Evolutionary conservation across 2,797 vertebrate species (phyloP).

Genomic region (Cottoperca gobio): DNA sequence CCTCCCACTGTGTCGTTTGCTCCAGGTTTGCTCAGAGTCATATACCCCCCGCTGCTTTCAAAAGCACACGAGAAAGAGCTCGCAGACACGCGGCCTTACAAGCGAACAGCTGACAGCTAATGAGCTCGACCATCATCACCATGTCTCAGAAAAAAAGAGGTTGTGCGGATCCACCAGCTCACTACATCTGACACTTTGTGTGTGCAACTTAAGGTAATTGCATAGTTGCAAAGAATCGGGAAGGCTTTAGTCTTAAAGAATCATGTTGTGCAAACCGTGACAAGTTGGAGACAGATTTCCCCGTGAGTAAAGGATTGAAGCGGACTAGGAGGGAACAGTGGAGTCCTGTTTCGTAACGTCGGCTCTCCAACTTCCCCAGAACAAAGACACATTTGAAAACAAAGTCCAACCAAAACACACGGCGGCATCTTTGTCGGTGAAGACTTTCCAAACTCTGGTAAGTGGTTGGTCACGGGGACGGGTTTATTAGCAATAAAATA

Average conservation of each 20-base stretch:
- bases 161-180: conserved; percentile 15
- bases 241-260: background rate
- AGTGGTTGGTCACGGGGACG: conserved; percentile 39
- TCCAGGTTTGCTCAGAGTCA: conserved; percentile 58
- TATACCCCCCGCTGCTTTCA: conserved; percentile 54
- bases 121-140: conserved; percentile 63
- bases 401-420: conserved; percentile 35
- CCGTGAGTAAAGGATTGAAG: background rate
- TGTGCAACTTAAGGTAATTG: conserved; percentile 24
- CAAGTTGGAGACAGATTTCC: background rate
- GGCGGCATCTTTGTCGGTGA: conserved; percentile 49
- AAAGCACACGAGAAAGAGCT: conserved; percentile 48
- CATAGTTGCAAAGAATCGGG: background rate
- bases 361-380: background rate
- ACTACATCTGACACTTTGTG: background rate
- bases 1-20: conserved; percentile 58
- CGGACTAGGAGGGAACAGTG: background rate
- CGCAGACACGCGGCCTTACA: conserved; percentile 44
- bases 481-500: conserved; percentile 9
- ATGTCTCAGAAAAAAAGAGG: conserved; percentile 17
- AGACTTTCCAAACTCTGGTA: conserved; percentile 27
- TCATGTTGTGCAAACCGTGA: background rate
- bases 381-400: background rate
- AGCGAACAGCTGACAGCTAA: conserved; percentile 64
- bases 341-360: no score